Evolutionary conservation across 2,797 vertebrate genomes (phyloP).

Genomic region (Myotis planiceps): DNA sequence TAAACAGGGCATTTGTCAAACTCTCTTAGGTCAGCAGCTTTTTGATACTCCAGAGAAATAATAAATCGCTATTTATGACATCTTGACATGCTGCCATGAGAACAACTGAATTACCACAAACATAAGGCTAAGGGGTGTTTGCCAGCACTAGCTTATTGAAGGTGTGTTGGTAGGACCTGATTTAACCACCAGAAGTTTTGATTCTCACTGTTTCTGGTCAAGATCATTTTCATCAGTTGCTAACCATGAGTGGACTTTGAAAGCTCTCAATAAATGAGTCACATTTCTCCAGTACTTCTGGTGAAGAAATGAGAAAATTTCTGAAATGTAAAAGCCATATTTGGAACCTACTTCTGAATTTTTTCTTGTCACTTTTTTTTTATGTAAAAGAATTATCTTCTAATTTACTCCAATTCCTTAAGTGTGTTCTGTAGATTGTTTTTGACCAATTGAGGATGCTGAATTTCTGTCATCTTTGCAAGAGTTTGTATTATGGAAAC

Average conservation of each 20-base stretch:
- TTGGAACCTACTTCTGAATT: constrained; percentile 14
- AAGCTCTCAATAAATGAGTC: neutral
- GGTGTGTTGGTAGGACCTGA: neutral
- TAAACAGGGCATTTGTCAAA: constrained; percentile 66
- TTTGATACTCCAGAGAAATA: constrained; percentile 41
- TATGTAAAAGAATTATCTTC: neutral
- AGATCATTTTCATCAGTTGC: neutral
- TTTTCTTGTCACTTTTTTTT: neutral
- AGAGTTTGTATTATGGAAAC: neutral
- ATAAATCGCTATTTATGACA: constrained; percentile 49
- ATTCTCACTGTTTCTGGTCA: neutral
- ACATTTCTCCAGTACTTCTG: neutral
- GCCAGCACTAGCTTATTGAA: neutral
- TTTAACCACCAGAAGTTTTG: constrained; percentile 36
- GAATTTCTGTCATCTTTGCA: constrained; percentile 30
- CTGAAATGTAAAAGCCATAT: neutral
- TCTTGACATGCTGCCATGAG: constrained; percentile 47
- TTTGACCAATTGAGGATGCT: neutral
- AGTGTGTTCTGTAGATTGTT: neutral
- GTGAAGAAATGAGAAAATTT: constrained; percentile 34
- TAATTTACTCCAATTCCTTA: neutral
- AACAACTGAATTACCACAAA: constrained; percentile 52
- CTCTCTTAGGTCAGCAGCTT: constrained; percentile 72
- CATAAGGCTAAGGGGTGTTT: neutral
- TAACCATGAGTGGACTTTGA: constrained; percentile 7